Evolutionary conservation across 2,113 vertebrate genomes (phyloP).

Genomic region (Speoplatyrhinus poulsoni): DNA sequence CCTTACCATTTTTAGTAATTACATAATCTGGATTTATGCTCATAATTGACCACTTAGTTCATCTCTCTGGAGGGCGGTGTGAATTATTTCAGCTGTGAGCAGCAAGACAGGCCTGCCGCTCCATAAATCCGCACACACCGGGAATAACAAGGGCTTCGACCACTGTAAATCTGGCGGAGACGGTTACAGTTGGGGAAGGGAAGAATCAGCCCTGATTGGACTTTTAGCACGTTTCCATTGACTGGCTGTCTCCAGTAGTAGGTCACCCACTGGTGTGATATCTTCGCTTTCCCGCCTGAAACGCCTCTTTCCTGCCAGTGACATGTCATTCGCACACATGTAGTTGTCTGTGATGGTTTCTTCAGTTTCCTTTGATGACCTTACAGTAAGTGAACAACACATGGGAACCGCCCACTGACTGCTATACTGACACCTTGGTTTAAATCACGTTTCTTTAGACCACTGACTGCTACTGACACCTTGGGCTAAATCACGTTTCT

Average conservation of each 20-base stretch:
- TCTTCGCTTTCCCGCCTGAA: too few species aligned
- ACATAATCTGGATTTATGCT: conserved; percentile 36
- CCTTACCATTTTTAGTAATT: conserved; percentile 38
- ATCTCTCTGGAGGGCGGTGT: conserved; percentile 44
- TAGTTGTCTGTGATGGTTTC: too few species aligned
- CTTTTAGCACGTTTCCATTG: conserved; percentile 46
- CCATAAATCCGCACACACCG: conserved; percentile 58
- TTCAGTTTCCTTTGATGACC: too few species aligned
- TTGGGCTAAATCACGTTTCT: too few species aligned
- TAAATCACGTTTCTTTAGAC: too few species aligned
- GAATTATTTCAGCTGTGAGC: conserved; percentile 58
- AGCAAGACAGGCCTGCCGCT: conserved; percentile 40
- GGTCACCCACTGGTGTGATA: conserved; percentile 10
- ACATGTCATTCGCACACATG: too few species aligned
- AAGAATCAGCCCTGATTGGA: conserved; percentile 52
- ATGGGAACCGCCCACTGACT: too few species aligned
- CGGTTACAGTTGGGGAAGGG: conserved; percentile 43
- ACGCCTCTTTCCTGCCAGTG: too few species aligned
- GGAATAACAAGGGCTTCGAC: conserved; percentile 52
- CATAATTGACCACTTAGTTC: conserved; percentile 42
- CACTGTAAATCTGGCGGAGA: conserved; percentile 62
- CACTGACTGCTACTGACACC: too few species aligned
- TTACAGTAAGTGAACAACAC: too few species aligned
- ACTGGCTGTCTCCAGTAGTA: conserved; percentile 32
- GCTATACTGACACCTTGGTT: too few species aligned